Conservation (phyloP, 2,888 invertebrate species). For the Crepidodera aurea region DNA sequence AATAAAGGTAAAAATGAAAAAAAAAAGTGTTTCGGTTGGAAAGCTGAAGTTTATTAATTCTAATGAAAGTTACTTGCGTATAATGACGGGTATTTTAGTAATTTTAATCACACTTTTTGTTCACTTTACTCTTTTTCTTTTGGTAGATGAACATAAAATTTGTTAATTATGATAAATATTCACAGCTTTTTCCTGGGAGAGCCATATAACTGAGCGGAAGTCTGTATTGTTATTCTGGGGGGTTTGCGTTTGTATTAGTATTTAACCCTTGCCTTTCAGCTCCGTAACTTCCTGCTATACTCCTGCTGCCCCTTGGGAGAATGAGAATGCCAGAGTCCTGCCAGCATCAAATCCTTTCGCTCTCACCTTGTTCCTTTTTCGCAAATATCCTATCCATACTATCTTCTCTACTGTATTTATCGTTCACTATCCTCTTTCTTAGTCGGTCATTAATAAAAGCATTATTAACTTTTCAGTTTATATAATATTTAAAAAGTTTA, state of each 20-base stretch:
- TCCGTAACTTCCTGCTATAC: constrained; percentile 60
- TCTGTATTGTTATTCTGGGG: constrained; percentile 62
- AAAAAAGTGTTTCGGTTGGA: constrained; percentile 43
- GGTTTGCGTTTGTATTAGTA: constrained; percentile 62
- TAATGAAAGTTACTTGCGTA: constrained; percentile 49
- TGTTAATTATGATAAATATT: constrained; percentile 65
- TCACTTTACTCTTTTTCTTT: constrained; percentile 58
- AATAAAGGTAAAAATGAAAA: constrained; percentile 23
- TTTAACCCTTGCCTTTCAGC: constrained; percentile 63
- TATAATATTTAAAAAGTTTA: no score
- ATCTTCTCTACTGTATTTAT: constrained; percentile 10
- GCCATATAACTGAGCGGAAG: constrained; percentile 61
- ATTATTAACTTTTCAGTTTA: no score
- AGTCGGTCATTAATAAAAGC: no score
- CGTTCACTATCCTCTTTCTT: no score
- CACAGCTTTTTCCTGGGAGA: constrained; percentile 63
- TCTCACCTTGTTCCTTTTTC: constrained; percentile 36
- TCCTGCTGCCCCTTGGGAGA: constrained; percentile 59
- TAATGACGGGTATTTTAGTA: constrained; percentile 54
- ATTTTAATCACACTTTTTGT: constrained; percentile 59
- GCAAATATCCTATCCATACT: constrained; percentile 24
- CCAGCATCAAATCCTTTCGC: constrained; percentile 41
- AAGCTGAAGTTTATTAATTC: constrained; percentile 40
- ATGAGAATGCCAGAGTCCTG: constrained; percentile 39
- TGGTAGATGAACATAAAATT: constrained; percentile 60